Evolutionary conservation across 2,113 vertebrate genomes (phyloP), one percentile per base, ranked within the genome.

Genomic region (Lasiurus cinereus): DNA sequence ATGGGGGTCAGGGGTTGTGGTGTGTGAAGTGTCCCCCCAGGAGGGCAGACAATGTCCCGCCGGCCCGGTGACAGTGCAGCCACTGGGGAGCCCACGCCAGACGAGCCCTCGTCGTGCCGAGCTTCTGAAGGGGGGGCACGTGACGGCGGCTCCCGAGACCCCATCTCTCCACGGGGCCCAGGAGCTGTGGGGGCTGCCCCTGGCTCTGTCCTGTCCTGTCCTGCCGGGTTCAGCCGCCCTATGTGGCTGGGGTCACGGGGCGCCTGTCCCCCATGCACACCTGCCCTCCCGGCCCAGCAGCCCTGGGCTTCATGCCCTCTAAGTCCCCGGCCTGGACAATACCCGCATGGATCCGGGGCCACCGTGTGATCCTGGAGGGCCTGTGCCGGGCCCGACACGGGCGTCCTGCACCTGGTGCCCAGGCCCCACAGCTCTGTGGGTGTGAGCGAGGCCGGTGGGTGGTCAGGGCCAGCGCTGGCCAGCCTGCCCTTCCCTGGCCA

Each of bases 331-430:
- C 15, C 96, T 0, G 67, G 97, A 98, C 97, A 97, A 84, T 52
- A 93, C 82, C 94, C 83, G 80, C 91, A 96, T 90, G 85, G 96
- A 96, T 96, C 97, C 97, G 94, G 83, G 96, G 95, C 95, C 83
- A 88, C 95, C 79, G 97, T 89, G 95, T 31, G 97, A 97, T 95
- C 2, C 0, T 96, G 94, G 96, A 96, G 33, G 96, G 96, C 91
- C 87, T 90, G 94, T 72, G 90, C 88, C 43, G 66, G 78, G 76
- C 8, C 96, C 72, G 74, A 94, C 73, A 93, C 82, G 59, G 78
- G 96, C 97, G 96, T 97, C 97, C 96, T 89, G 96, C 97, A 94
- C 96, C 97, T 97, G 98, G 94, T 95, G 96, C 95, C 84, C 95
- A 96, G 96, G 67, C 91, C 79, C 6, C 96, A 93, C 96, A 97